These are phyloP conservation scores for Watersipora subatra DNA, from an alignment of 1,140 invertebrate species.

Conservation along the genomic window DNA sequence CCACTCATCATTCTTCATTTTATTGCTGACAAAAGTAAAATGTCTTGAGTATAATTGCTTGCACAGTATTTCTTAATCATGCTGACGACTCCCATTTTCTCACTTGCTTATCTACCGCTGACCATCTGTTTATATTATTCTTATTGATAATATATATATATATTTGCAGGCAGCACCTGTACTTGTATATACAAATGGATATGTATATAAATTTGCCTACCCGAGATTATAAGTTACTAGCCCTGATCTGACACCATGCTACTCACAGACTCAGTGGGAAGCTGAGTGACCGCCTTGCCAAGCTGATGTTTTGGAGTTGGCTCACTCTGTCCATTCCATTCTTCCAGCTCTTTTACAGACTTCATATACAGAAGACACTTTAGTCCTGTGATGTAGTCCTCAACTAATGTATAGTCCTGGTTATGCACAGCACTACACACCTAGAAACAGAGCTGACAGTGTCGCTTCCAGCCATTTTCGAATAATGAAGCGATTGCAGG, in stretches of 20 bases:
- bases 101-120: background rate
- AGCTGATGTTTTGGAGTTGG: conserved; percentile 74
- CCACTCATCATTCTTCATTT: too few species aligned
- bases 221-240: too few species aligned
- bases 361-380: conserved; percentile 76
- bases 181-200: background rate
- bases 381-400: conserved; percentile 81
- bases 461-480: conserved; percentile 6
- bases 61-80: too few species aligned
- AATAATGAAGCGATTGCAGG: too few species aligned
- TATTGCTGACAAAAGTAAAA: too few species aligned
- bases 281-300: conserved; percentile 69
- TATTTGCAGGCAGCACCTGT: conserved; percentile 35
- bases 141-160: background rate
- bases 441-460: conserved; percentile 40
- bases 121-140: background rate
- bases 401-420: conserved; percentile 88
- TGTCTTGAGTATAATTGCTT: too few species aligned
- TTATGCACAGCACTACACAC: conserved; percentile 93
- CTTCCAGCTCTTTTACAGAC: conserved; percentile 48
- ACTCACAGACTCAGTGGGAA: too few species aligned
- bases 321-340: conserved; percentile 87
- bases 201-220: too few species aligned
- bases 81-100: background rate
- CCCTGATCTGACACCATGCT: too few species aligned